Evolutionary conservation across 2,888 invertebrate genomes (phyloP).

Genomic region (Lampropteryx suffumata): DNA sequence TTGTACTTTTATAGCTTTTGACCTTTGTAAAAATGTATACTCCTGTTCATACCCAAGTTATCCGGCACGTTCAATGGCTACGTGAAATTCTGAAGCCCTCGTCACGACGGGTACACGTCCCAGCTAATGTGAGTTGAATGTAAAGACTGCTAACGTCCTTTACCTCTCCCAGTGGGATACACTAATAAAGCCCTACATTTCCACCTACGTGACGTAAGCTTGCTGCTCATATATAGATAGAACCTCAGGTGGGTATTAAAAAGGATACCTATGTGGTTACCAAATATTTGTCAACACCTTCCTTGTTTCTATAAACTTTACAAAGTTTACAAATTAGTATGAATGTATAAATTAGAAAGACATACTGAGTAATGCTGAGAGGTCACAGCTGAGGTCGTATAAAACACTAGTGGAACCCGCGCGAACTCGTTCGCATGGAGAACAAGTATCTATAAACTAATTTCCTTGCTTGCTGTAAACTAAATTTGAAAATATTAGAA

Average conservation of each 20-base stretch:
- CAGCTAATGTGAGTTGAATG: conserved; percentile 68
- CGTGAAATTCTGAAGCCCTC: conserved; percentile 36
- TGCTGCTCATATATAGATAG: conserved; percentile 20
- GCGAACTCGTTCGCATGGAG: too few relatives aligned
- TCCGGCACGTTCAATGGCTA: conserved; percentile 23
- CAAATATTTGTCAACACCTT: too few relatives aligned
- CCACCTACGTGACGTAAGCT: conserved; percentile 23
- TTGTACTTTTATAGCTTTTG: conserved; percentile 31
- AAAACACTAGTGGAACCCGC: too few relatives aligned
- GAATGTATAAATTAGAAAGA: too few relatives aligned
- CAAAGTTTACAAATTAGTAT: too few relatives aligned
- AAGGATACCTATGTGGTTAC: conserved; percentile 16
- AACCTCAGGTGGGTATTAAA: conserved; percentile 1
- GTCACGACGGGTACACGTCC: conserved; percentile 51
- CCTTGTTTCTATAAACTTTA: too few relatives aligned
- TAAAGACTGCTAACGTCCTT: conserved; percentile 63
- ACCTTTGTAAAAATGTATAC: conserved; percentile 33
- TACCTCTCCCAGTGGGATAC: conserved; percentile 57
- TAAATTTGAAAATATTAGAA: too few relatives aligned
- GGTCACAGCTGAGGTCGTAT: too few relatives aligned
- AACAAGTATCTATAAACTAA: too few relatives aligned
- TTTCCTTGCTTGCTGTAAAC: too few relatives aligned
- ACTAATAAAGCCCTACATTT: conserved; percentile 32
- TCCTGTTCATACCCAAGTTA: conserved; percentile 21
- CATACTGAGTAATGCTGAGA: too few relatives aligned